Evolutionary conservation across 2,797 vertebrate species (phyloP).

Genomic region (Pristis pectinata): DNA sequence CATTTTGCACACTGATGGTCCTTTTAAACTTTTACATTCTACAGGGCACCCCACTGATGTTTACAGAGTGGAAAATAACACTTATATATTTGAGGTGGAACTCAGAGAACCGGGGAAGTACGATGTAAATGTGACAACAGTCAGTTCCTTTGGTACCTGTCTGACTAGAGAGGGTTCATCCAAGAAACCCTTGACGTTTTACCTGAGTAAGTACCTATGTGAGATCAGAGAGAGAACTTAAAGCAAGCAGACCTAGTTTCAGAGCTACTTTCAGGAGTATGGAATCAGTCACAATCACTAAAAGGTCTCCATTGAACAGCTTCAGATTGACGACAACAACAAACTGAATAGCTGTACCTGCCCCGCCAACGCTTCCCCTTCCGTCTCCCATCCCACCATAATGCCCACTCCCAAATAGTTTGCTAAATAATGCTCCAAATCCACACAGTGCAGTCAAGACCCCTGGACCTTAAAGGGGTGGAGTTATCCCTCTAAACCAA

Average conservation of each 20-base stretch:
- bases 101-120: conserved; percentile 81
- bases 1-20: not conserved
- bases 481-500: too few relatives aligned
- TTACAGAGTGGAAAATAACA: conserved; percentile 77
- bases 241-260: not conserved
- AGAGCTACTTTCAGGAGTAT: not conserved
- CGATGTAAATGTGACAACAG: conserved; percentile 66
- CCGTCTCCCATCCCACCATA: too few relatives aligned
- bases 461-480: not conserved
- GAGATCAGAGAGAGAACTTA: not conserved
- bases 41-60: conserved; percentile 73
- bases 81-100: conserved; percentile 76
- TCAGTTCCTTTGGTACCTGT: conserved; percentile 79
- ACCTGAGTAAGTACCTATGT: conserved; percentile 71
- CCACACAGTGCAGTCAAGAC: too few relatives aligned
- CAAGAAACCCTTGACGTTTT: conserved; percentile 75
- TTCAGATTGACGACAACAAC: not conserved
- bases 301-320: not conserved
- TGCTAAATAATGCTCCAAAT: not conserved
- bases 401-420: not conserved
- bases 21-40: not conserved
- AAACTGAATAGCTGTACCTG: not conserved
- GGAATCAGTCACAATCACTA: not conserved
- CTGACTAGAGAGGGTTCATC: conserved; percentile 71
- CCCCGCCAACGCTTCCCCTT: too few relatives aligned